Evolutionary conservation across 2,888 invertebrate genomes (phyloP).

Genomic region (Archips xylosteana): DNA sequence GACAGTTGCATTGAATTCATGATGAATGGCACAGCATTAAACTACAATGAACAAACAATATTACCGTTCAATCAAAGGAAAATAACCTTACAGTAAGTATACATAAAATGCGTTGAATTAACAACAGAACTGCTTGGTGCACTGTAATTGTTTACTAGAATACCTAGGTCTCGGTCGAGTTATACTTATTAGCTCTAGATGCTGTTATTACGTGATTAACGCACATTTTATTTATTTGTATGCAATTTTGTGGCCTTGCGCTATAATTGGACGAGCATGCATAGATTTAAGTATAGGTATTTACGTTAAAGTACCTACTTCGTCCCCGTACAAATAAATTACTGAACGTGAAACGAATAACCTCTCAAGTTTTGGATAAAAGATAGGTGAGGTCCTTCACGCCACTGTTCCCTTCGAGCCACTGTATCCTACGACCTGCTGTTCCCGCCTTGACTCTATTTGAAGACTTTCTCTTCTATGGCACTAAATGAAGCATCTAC

Average conservation of each 20-base stretch:
- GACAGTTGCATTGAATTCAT: conserved; percentile 15
- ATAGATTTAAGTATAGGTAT: background rate
- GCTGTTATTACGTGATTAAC: background rate
- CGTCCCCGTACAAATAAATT: background rate
- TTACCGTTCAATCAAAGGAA: background rate
- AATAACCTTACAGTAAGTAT: background rate
- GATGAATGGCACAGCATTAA: conserved; percentile 12
- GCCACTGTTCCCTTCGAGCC: too few relatives aligned
- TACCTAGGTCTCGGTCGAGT: conserved; percentile 15
- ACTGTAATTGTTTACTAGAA: conserved; percentile 6
- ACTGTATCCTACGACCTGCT: too few relatives aligned
- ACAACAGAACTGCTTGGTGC: background rate
- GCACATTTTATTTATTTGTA: background rate
- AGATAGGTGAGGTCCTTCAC: too few relatives aligned
- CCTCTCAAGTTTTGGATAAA: too few relatives aligned
- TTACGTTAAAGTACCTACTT: background rate
- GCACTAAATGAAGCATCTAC: too few relatives aligned
- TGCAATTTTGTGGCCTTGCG: background rate
- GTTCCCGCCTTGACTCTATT: too few relatives aligned
- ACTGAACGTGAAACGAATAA: too few relatives aligned
- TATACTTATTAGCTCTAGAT: background rate
- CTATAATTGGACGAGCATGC: background rate
- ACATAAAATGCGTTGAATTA: background rate
- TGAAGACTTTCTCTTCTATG: too few relatives aligned
- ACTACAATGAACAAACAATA: background rate